Conservation (phyloP, 2,797 vertebrate species). For the Enteromius trimaculatus region DNA sequence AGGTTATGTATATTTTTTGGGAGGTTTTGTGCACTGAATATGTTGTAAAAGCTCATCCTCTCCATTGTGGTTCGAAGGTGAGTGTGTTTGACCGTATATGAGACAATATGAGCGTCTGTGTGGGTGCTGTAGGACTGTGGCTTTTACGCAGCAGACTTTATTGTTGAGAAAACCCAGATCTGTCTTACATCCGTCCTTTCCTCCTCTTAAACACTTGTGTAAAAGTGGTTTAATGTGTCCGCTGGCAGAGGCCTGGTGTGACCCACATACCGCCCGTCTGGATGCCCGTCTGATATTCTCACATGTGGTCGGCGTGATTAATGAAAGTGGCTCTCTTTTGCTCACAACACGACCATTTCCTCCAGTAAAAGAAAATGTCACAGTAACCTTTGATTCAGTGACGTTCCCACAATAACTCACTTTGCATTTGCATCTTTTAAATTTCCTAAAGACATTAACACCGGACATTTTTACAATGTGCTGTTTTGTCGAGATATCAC, state of each 20-base stretch:
- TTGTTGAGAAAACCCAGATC: slow-evolving; percentile 36
- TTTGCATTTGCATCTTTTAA: slow-evolving; percentile 13
- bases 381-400: slow-evolving; percentile 1
- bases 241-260: slow-evolving; percentile 28
- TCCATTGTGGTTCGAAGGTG: neutral
- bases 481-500: slow-evolving; percentile 17
- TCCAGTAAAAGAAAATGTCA: slow-evolving; percentile 34
- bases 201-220: slow-evolving; percentile 24
- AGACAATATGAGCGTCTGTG: neutral
- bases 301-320: slow-evolving; percentile 36
- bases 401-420: slow-evolving; percentile 20
- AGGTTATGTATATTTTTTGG: neutral
- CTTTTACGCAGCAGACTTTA: slow-evolving; percentile 12
- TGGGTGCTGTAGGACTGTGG: slow-evolving; percentile 1
- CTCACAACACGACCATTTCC: neutral
- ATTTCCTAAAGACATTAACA: slow-evolving; percentile 8
- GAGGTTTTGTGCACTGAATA: neutral
- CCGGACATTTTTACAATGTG: slow-evolving; percentile 18
- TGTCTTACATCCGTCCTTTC: slow-evolving; percentile 21
- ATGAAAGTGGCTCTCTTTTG: neutral
- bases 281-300: slow-evolving; percentile 31
- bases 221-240: slow-evolving; percentile 42
- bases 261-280: slow-evolving; percentile 35
- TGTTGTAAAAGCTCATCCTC: neutral
- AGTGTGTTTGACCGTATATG: neutral